phyloP scores from a whole-genome alignment of 2,113 vertebrate species.

The Heterotis niloticus region DNA sequence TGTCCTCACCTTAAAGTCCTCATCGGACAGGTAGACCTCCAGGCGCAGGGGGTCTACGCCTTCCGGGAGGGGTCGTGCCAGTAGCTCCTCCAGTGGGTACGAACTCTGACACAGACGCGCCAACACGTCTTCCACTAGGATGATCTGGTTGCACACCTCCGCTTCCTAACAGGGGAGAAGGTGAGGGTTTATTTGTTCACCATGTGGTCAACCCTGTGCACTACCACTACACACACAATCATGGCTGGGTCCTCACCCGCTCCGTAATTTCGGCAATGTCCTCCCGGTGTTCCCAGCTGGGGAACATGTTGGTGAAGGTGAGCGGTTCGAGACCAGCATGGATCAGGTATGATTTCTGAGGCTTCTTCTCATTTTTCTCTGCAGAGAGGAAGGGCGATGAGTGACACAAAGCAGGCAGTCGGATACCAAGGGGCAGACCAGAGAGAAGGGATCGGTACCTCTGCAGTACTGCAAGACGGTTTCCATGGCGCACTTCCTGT shows the following conservation, averaged over 20 bases:
- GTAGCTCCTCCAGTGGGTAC: slow-evolving; percentile 80
- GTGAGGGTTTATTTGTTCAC: too few species aligned
- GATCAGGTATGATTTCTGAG: slow-evolving; percentile 91
- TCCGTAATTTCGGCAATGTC: slow-evolving; percentile 94
- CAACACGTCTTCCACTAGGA: slow-evolving; percentile 91
- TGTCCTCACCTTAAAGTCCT: slow-evolving; percentile 84
- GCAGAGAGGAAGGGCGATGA: slow-evolving; percentile 21
- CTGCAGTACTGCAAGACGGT: slow-evolving; percentile 90
- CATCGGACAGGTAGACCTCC: slow-evolving; percentile 90
- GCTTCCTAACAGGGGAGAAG: slow-evolving; percentile 72
- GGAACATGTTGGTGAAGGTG: slow-evolving; percentile 98
- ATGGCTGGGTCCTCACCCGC: slow-evolving; percentile 63
- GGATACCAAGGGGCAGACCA: too few species aligned
- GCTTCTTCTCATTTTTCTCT: slow-evolving; percentile 89
- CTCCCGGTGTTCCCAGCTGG: slow-evolving; percentile 94
- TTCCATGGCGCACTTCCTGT: slow-evolving; percentile 94
- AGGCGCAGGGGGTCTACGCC: slow-evolving; percentile 92
- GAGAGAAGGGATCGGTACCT: slow-evolving; percentile 61
- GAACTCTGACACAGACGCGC: slow-evolving; percentile 83
- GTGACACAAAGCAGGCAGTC: neutral
- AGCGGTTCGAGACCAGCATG: slow-evolving; percentile 93
- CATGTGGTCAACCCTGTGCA: neutral
- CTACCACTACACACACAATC: neutral
- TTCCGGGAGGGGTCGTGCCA: slow-evolving; percentile 84
- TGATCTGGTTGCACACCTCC: slow-evolving; percentile 90